phyloP scores from a whole-genome alignment of 2,113 vertebrate species.

The Eublepharis macularius region DNA sequence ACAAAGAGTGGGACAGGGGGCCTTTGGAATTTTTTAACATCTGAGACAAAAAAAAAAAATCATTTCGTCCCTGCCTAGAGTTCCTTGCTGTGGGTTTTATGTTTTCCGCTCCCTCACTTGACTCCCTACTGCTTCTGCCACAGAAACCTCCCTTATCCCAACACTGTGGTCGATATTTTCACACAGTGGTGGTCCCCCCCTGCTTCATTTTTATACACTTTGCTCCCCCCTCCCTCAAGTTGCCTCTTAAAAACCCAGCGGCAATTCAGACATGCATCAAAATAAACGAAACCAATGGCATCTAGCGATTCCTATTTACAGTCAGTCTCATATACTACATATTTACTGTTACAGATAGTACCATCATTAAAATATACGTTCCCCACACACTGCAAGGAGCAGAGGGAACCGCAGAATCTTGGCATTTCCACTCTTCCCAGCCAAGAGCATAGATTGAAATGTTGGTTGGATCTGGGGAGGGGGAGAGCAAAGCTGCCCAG shows the following conservation, averaged over 20 bases:
- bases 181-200: conserved; percentile 4
- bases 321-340: conserved; percentile 60
- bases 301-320: conserved; percentile 69
- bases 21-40: neutral
- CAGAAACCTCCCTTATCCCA: conserved; percentile 29
- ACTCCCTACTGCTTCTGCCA: rapidly evolving
- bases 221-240: neutral
- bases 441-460: conserved; percentile 19
- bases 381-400: neutral
- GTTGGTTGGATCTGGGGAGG: neutral
- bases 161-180: conserved; percentile 30
- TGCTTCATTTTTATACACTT: conserved; percentile 1
- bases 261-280: conserved; percentile 62
- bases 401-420: conserved; percentile 39
- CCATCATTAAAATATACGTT: conserved; percentile 50
- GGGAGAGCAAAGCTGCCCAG: conserved; percentile 34
- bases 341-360: conserved; percentile 70
- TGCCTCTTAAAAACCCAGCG: conserved; percentile 33
- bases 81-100: neutral
- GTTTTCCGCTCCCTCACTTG: neutral
- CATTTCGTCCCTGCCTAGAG: neutral
- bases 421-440: conserved; percentile 28
- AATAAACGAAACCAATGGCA: conserved; percentile 32
- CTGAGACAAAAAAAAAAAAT: neutral
- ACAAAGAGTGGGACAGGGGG: neutral